phyloP scores from a whole-genome alignment of 2,888 invertebrate species.

The Orchesella flavescens region DNA sequence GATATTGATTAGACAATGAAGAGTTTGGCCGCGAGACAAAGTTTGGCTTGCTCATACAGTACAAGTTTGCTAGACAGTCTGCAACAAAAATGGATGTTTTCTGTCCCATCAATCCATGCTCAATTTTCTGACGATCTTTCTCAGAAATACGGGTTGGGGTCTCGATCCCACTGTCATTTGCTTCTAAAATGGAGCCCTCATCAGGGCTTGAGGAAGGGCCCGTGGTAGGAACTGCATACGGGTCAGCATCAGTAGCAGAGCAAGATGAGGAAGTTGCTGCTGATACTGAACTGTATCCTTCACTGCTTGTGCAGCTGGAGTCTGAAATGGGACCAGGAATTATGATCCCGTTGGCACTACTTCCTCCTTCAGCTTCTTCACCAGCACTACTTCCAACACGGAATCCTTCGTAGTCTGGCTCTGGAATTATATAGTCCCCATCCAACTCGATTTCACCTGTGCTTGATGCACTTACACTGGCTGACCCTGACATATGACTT shows the following conservation, averaged over 20 bases:
- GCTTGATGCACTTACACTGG: conserved; percentile 63
- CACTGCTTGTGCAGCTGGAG: conserved; percentile 67
- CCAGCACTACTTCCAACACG: conserved; percentile 60
- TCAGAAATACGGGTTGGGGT: conserved; percentile 74
- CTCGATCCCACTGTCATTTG: conserved; percentile 62
- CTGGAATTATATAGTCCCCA: conserved; percentile 70
- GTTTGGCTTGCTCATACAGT: conserved; percentile 77
- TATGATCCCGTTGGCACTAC: conserved; percentile 35
- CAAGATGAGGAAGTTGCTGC: conserved; percentile 56
- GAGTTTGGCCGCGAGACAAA: conserved; percentile 66
- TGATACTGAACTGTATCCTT: conserved; percentile 67
- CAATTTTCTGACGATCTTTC: conserved; percentile 81
- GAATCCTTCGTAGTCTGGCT: conserved; percentile 71
- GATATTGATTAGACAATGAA: conserved; percentile 59
- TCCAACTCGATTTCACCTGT: conserved; percentile 63
- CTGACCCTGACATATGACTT: conserved; percentile 63
- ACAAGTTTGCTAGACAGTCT: conserved; percentile 83
- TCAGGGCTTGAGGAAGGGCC: conserved; percentile 56
- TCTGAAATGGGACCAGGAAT: conserved; percentile 67
- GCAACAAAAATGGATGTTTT: conserved; percentile 87
- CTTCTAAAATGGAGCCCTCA: conserved; percentile 59
- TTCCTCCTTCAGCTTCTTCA: conserved; percentile 63
- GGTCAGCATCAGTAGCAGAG: conserved; percentile 64
- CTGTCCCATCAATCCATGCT: conserved; percentile 83
- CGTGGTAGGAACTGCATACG: conserved; percentile 58